Evolutionary conservation across 2,888 invertebrate species (phyloP).

Genomic region (Apamea epomidion): DNA sequence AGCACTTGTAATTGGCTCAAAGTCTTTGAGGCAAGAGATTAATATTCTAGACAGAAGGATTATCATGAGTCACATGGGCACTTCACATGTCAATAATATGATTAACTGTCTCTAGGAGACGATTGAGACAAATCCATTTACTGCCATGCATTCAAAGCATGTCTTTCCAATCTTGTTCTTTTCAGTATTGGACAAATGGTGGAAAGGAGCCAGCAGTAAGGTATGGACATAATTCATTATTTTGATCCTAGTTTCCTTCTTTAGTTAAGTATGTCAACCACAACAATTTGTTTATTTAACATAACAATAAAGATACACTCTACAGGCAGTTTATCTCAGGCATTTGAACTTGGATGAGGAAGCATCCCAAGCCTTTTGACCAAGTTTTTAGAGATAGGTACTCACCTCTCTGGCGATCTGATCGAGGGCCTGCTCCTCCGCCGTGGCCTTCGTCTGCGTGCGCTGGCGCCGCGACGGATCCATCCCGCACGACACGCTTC

Average conservation of each 20-base stretch:
- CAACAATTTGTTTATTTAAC: neutral
- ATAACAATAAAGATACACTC: neutral
- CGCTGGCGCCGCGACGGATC: slow-evolving; percentile 93
- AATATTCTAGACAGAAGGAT: slow-evolving; percentile 34
- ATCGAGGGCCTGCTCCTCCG: slow-evolving; percentile 99
- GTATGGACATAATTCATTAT: neutral
- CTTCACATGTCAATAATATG: slow-evolving; percentile 36
- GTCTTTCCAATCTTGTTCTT: slow-evolving; percentile 24
- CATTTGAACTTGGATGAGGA: neutral
- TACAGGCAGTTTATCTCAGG: too few relatives aligned
- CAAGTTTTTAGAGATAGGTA: neutral
- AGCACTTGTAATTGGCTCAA: slow-evolving; percentile 48
- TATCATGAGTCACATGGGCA: slow-evolving; percentile 42
- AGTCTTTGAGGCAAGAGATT: slow-evolving; percentile 21
- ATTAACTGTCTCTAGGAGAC: slow-evolving; percentile 26
- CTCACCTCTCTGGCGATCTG: slow-evolving; percentile 98
- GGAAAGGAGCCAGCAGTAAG: neutral
- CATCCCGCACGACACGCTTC: slow-evolving; percentile 79
- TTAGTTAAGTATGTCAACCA: neutral
- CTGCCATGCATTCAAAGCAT: neutral
- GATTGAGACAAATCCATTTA: slow-evolving; percentile 36
- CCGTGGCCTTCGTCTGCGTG: slow-evolving; percentile 95
- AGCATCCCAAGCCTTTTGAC: fast-evolving
- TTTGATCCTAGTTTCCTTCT: neutral
- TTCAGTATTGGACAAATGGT: neutral